Evolutionary conservation across 2,888 invertebrate species (phyloP).

Genomic region (Drosophila quinaria): DNA sequence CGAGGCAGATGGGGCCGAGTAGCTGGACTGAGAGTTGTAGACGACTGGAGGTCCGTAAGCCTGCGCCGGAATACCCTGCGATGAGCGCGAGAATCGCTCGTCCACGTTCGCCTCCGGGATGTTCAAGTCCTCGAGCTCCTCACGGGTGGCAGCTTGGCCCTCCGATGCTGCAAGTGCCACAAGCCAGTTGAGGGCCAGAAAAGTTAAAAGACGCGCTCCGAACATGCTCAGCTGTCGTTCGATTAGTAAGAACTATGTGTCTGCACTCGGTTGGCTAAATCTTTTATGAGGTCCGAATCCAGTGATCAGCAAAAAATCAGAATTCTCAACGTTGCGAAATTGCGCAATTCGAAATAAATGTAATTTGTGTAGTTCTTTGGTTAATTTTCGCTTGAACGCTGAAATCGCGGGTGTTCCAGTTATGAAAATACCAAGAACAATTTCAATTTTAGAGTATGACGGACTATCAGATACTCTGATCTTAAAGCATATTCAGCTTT

Average conservation of each 20-base stretch:
- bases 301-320: conserved; percentile 44
- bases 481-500: conserved; percentile 1
- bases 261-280: conserved; percentile 5
- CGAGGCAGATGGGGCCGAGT: conserved; percentile 27
- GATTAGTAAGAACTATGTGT: conserved; percentile 33
- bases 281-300: conserved; percentile 53
- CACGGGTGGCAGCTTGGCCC: conserved; percentile 12
- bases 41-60: conserved; percentile 62
- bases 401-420: conserved; percentile 41
- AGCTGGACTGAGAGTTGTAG: conserved; percentile 58
- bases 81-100: conserved; percentile 43
- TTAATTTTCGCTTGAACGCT: conserved; percentile 41
- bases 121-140: conserved; percentile 51
- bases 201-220: conserved; percentile 38
- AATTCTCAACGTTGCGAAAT: conserved; percentile 24
- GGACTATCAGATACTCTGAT: conserved; percentile 25
- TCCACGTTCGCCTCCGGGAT: conserved; percentile 41
- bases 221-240: conserved; percentile 47
- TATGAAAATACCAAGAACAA: conserved; percentile 6
- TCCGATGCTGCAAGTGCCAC: conserved; percentile 32
- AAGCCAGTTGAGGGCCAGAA: conserved; percentile 42
- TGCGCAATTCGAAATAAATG: conserved; percentile 24
- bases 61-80: conserved; percentile 48
- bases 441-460: no score
- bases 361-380: conserved; percentile 13